Conservation (phyloP, 2,113 vertebrate genomes). For the Spheniscus mendiculus region DNA sequence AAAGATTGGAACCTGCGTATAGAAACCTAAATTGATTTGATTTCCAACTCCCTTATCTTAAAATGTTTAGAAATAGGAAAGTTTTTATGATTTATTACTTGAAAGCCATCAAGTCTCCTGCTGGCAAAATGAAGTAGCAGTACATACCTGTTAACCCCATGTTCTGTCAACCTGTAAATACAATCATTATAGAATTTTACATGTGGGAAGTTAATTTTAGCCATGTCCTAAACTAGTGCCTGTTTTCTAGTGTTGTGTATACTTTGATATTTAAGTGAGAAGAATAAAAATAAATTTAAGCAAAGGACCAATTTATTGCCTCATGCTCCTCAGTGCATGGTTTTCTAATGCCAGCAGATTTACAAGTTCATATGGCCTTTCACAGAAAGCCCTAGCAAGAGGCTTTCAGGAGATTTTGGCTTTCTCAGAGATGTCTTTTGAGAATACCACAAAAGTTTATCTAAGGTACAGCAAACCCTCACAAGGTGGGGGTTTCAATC, state of each 20-base stretch:
- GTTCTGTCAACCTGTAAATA: slow-evolving; percentile 24
- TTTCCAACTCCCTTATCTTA: slow-evolving; percentile 83
- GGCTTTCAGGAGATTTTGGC: not conserved
- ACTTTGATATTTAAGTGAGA: not conserved
- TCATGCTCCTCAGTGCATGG: not conserved
- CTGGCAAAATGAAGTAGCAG: slow-evolving; percentile 71
- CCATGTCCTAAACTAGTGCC: not conserved
- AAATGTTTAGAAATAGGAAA: slow-evolving; percentile 81
- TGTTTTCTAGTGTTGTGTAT: not conserved
- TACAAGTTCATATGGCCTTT: not conserved
- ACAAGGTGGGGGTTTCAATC: not conserved
- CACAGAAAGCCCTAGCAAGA: not conserved
- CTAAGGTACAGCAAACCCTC: not conserved
- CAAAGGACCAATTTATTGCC: not conserved
- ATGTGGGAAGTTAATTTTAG: no score
- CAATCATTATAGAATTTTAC: not conserved
- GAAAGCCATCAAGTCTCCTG: slow-evolving; percentile 77
- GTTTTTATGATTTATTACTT: slow-evolving; percentile 90
- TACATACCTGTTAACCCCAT: slow-evolving; percentile 43
- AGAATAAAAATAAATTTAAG: not conserved
- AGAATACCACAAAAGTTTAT: not conserved
- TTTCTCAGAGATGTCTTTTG: not conserved
- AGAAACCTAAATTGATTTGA: slow-evolving; percentile 84
- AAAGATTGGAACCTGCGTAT: slow-evolving; percentile 73
- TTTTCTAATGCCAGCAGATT: not conserved